phyloP scores from a whole-genome alignment of 2,888 invertebrate genomes.

The Notodonta ziczac region DNA sequence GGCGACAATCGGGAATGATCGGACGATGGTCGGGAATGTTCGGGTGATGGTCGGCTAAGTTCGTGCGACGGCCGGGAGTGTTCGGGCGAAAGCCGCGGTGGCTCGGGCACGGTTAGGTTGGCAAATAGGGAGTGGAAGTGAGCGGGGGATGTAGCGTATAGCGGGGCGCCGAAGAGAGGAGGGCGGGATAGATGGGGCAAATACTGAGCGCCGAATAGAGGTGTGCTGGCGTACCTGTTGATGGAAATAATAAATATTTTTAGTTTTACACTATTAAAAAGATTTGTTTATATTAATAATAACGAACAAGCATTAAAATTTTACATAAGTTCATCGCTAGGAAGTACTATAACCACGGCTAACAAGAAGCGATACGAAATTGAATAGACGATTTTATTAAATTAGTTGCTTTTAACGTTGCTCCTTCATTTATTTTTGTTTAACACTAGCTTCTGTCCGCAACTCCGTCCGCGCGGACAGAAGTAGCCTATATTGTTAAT shows the following conservation, averaged over 20 bases:
- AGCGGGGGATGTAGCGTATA: slow-evolving; percentile 76
- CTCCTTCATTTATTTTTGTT: too few relatives aligned
- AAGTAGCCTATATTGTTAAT: too few relatives aligned
- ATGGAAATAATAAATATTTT: slow-evolving; percentile 14
- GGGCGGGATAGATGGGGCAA: slow-evolving; percentile 70
- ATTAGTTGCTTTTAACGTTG: too few relatives aligned
- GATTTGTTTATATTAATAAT: too few relatives aligned
- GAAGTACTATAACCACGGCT: too few relatives aligned
- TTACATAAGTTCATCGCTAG: too few relatives aligned
- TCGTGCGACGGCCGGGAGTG: slow-evolving; percentile 54
- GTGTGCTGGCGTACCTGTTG: slow-evolving; percentile 73
- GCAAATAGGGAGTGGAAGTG: slow-evolving; percentile 95
- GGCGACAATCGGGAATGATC: slow-evolving; percentile 52
- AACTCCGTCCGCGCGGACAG: too few relatives aligned
- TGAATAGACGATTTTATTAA: too few relatives aligned
- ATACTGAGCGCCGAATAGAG: slow-evolving; percentile 74
- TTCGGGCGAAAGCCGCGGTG: slow-evolving; percentile 69
- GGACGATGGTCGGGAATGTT: slow-evolving; percentile 57
- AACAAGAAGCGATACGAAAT: too few relatives aligned
- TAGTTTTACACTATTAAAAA: not conserved
- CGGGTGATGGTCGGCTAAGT: slow-evolving; percentile 46
- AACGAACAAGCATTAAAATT: too few relatives aligned
- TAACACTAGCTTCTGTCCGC: too few relatives aligned
- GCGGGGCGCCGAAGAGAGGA: slow-evolving; percentile 70
- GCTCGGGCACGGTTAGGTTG: slow-evolving; percentile 87